phyloP scores from a whole-genome alignment of 2,797 vertebrate species.

The Leptodon cayanensis region DNA sequence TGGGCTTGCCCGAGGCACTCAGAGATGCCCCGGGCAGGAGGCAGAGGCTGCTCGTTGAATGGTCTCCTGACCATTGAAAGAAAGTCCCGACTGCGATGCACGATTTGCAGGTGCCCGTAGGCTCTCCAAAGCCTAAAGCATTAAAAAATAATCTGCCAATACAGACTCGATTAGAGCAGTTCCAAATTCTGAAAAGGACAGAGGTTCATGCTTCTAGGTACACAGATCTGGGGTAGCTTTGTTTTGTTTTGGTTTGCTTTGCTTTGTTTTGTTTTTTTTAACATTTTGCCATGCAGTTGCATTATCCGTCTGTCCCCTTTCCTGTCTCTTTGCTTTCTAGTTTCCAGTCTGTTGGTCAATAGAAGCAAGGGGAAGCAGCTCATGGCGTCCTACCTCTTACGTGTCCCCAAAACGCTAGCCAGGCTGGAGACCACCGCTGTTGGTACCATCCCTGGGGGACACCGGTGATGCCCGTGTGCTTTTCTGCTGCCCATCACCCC shows the following conservation, averaged over 20 bases:
- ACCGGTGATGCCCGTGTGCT: fast-evolving
- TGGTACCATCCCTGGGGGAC: not conserved
- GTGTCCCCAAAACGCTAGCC: not conserved
- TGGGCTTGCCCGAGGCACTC: not conserved
- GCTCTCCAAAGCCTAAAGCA: not conserved
- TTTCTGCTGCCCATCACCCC: not conserved
- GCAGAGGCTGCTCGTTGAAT: fast-evolving
- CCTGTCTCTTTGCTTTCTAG: not conserved
- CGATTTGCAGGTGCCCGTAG: fast-evolving
- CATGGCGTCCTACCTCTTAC: not conserved
- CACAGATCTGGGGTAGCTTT: not conserved
- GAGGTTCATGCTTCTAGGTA: not conserved
- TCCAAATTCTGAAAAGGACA: not conserved
- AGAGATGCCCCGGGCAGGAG: not conserved
- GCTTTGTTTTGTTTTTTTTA: not conserved
- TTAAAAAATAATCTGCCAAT: too few relatives aligned
- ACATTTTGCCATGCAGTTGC: not conserved
- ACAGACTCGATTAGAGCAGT: fast-evolving
- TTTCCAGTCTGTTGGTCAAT: not conserved
- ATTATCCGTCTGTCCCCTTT: not conserved
- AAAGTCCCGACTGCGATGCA: fast-evolving
- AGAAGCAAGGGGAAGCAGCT: not conserved
- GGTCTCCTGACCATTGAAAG: not conserved
- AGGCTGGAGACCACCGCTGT: not conserved
- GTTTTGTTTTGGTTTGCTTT: fast-evolving